These are phyloP conservation scores for Metallyticus violacea DNA, from an alignment of 2,888 invertebrate species.

Conservation along the genomic window DNA sequence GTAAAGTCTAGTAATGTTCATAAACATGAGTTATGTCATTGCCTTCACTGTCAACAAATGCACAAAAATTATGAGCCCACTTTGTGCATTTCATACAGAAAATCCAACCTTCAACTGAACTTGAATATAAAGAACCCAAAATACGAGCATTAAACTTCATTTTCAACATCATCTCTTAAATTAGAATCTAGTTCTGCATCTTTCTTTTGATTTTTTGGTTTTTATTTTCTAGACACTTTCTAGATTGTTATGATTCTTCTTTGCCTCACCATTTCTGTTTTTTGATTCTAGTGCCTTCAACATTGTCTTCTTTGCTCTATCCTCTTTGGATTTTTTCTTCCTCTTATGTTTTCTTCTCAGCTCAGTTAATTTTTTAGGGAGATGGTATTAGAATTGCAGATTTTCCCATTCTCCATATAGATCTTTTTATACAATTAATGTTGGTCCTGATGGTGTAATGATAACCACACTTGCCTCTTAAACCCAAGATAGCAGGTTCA, in stretches of 20 bases:
- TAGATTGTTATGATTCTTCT: neutral
- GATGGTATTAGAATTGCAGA: neutral
- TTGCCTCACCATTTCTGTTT: neutral
- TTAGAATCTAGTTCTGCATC: neutral
- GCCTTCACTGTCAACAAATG: constrained; percentile 24
- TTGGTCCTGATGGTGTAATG: no score
- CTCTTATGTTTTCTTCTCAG: neutral
- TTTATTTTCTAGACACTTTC: no score
- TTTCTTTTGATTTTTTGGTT: neutral
- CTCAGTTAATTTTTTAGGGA: neutral
- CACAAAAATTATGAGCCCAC: constrained; percentile 29
- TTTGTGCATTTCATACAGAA: constrained; percentile 3
- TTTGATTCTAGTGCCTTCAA: neutral
- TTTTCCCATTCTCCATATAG: neutral
- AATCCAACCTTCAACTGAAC: constrained; percentile 24
- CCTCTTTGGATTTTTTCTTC: neutral
- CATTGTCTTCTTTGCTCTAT: neutral
- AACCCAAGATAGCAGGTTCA: no score
- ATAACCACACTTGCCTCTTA: no score
- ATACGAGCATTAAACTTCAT: constrained; percentile 15
- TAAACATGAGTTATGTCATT: constrained; percentile 7
- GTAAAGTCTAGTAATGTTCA: neutral
- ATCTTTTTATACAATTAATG: no score
- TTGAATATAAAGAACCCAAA: constrained; percentile 20
- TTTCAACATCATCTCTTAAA: neutral